Percentiles rank a stretch among this genome's conserved stretches.
phyloP scores from a whole-genome alignment of 2,797 vertebrate species.

The Eulemur rubriventer region DNA sequence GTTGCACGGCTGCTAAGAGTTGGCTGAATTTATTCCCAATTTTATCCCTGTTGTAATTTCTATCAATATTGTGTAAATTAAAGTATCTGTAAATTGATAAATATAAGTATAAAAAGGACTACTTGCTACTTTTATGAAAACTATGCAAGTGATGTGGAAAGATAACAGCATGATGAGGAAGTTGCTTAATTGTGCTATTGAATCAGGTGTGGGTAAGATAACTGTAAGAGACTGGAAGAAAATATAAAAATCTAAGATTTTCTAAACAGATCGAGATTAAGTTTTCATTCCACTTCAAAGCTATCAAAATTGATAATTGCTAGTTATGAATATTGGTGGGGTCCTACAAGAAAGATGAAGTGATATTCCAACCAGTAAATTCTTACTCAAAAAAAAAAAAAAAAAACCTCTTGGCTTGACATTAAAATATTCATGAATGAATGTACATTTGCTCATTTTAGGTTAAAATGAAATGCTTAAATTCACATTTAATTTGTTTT shows the following conservation, averaged over 20 bases:
- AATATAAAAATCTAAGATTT: neutral
- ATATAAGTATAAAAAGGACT: neutral
- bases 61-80: neutral
- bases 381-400: neutral
- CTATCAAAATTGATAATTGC: neutral
- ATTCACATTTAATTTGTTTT: neutral
- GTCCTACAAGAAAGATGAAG: neutral
- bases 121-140: neutral
- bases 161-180: neutral
- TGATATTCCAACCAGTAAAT: neutral
- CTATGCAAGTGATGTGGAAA: neutral
- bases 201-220: neutral
- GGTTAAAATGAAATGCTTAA: neutral
- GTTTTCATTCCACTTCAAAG: neutral
- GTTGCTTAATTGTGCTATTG: neutral
- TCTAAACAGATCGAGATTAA: neutral
- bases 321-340: neutral
- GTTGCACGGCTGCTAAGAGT: neutral
- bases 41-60: neutral
- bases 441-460: neutral
- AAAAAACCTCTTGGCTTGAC: neutral
- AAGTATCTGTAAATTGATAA: neutral
- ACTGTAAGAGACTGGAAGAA: neutral
- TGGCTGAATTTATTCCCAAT: neutral
- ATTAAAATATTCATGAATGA: conserved; percentile 19